Base-by-base conservation (phyloP, 1,140 invertebrate genomes). In the Danaus melanippus region DNA sequence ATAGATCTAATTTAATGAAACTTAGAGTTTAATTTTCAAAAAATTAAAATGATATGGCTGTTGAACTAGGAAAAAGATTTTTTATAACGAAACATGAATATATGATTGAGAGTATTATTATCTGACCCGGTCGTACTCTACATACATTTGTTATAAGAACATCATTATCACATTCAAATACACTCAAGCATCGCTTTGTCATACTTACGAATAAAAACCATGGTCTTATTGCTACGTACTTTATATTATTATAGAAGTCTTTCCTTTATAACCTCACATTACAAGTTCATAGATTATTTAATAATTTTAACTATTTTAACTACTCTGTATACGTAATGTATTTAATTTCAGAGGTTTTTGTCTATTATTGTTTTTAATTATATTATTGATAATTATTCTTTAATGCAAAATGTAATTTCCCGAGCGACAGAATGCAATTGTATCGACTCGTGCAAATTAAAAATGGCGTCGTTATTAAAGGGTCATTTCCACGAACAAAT, bases 401-500 rank as follows among this genome's bases (percentile, higher is more conserved):
- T 49, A 40, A 49, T 58, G 49, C 59, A 50, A 57, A 60, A 68
- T 68, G 59, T 57, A 68, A 68, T 64, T 62, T 61, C 40, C 51
- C 43, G 50, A 46, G 50, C 17, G 48, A 51, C 50, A 58, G 46
- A 47, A 50, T 55, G 43, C 48, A 42, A 32, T 32, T 32, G 21
- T 32, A 32, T 32, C 21, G 21, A 32, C 21, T 32, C 21, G 21
- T 32, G 21, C 21, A 32, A 32, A 32, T 32, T 32, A 3, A 49
- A 53, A 54, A 55, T 48, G 50, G 43, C 46, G 43, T 48, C 45
- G 50, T 50, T 56, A 73, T 70, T 66, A 68, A 60, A 67, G 58
- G 56, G 58, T 60, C 56, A 67, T 64, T 74, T 71, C 62, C 62
- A 56, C 59, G 67, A 70, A 72, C 62, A 69, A 75, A 72, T 75